phyloP scores from a whole-genome alignment of 2,113 vertebrate genomes.

The Upupa epops region DNA sequence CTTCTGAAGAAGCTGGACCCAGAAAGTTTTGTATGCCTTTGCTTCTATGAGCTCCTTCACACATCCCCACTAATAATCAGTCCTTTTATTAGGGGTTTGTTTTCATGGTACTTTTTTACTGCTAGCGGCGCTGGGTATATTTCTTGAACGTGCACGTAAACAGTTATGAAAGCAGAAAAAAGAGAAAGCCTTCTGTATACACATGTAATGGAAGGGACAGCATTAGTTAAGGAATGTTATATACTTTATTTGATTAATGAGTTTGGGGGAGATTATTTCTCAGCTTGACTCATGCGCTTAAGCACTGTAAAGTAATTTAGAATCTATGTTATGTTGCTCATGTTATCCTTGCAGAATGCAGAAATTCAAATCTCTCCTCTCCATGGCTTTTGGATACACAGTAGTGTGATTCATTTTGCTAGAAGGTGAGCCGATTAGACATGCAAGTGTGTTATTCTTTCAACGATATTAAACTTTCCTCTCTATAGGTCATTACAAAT shows the following conservation, averaged over 20 bases:
- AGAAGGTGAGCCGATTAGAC: background rate
- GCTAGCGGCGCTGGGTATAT: background rate
- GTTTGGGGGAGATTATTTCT: constrained; percentile 44
- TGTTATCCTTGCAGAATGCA: background rate
- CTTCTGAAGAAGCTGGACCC: background rate
- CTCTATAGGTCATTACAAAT: background rate
- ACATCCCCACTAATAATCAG: background rate
- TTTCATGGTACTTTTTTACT: constrained; percentile 26
- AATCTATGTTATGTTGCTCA: constrained; percentile 2
- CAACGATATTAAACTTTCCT: constrained; percentile 7
- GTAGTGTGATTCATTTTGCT: constrained; percentile 18
- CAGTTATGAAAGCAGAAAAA: background rate
- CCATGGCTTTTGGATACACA: background rate
- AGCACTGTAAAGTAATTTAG: constrained; percentile 35
- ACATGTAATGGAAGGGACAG: background rate
- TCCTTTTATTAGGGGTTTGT: constrained; percentile 7
- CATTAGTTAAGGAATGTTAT: constrained; percentile 16
- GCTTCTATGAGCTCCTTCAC: background rate
- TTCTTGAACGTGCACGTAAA: background rate
- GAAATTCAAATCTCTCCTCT: background rate
- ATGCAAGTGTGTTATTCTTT: background rate
- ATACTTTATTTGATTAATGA: constrained; percentile 47
- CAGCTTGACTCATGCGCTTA: constrained; percentile 41
- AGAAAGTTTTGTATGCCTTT: background rate
- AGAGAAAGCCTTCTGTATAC: constrained; percentile 14